Percentiles rank a stretch among this genome's conserved stretches.
phyloP scores from a whole-genome alignment of 92 coral and sea anemone genomes.

The Porites lobata region DNA sequence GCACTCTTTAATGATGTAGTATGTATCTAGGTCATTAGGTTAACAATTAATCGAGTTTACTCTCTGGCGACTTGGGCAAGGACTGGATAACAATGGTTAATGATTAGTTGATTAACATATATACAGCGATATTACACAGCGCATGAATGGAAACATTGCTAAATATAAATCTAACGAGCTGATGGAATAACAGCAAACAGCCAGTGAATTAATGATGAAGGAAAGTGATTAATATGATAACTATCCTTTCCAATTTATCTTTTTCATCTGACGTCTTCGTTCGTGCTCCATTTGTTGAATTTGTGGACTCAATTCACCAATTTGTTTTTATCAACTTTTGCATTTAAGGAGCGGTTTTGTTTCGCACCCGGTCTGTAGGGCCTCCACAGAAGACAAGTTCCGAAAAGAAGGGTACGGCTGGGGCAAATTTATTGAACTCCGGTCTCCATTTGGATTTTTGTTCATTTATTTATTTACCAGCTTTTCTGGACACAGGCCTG shows the following conservation, averaged over 20 bases:
- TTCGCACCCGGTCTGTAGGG: slow-evolving; percentile 37
- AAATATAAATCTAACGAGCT: background rate
- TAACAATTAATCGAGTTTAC: no score
- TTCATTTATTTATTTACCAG: background rate
- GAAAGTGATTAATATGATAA: background rate
- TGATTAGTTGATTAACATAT: no score
- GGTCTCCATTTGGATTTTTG: slow-evolving; percentile 4
- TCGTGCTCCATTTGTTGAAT: background rate
- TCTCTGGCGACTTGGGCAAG: no score
- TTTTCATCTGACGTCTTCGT: background rate
- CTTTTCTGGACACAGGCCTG: no score
- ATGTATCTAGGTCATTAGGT: no score
- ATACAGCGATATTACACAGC: no score
- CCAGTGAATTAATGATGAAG: no score
- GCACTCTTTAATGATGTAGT: no score
- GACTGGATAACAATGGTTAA: no score
- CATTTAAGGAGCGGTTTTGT: slow-evolving; percentile 25
- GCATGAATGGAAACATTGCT: no score
- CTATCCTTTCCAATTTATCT: background rate
- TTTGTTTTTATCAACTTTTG: slow-evolving; percentile 7
- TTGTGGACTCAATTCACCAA: slow-evolving; percentile 3
- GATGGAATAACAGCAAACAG: background rate
- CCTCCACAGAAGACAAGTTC: slow-evolving; percentile 4
- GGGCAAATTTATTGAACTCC: slow-evolving; percentile 14
- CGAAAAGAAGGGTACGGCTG: slow-evolving; percentile 44